These are phyloP conservation scores for Smutsia gigantea DNA, from an alignment of 2,797 vertebrate genomes.

Conservation along the genomic window DNA sequence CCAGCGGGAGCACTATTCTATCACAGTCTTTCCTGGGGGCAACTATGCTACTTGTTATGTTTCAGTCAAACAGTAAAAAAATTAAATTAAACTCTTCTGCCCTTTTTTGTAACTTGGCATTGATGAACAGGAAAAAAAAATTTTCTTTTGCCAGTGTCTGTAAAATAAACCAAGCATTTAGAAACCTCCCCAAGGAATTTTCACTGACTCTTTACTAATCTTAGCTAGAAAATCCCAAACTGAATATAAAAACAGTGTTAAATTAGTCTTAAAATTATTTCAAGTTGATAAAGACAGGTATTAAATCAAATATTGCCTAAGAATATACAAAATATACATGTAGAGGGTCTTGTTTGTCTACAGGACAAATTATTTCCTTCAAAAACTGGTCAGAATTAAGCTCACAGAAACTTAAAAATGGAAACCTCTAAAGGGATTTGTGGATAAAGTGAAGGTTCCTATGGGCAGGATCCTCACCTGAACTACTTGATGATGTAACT, in stretches of 20 bases:
- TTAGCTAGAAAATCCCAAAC: background rate
- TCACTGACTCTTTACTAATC: slow-evolving; percentile 12
- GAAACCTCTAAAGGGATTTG: background rate
- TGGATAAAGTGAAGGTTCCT: too few species aligned
- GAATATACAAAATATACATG: background rate
- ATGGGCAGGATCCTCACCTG: too few species aligned
- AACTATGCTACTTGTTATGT: background rate
- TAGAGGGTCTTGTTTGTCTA: background rate
- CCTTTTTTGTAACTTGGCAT: slow-evolving; percentile 9
- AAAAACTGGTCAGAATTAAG: background rate
- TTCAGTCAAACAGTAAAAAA: background rate
- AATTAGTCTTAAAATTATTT: slow-evolving; percentile 32
- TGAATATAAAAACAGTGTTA: background rate
- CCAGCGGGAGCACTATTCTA: background rate
- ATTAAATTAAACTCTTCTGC: background rate
- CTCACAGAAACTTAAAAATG: background rate
- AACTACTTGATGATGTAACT: too few species aligned
- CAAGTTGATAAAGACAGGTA: background rate
- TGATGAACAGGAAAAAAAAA: background rate
- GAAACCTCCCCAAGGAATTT: background rate
- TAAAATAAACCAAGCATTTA: background rate
- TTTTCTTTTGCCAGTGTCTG: background rate
- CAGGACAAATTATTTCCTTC: background rate
- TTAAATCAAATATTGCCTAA: background rate
- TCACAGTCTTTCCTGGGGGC: background rate